Conservation (phyloP, 1,140 invertebrate genomes). For the Nephila pilipes region DNA sequence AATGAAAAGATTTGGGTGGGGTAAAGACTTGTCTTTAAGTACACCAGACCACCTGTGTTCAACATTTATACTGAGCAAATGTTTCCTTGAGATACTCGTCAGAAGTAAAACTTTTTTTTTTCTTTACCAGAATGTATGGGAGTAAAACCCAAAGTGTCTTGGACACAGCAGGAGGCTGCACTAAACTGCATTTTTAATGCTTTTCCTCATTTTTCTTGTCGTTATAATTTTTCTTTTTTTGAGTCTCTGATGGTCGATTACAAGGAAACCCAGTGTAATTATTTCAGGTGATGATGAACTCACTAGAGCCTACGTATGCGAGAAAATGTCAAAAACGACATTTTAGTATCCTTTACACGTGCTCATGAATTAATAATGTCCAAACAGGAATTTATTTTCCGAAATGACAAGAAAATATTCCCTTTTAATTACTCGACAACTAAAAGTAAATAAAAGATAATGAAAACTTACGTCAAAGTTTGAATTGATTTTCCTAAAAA, state of each 20-base stretch:
- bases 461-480: neutral
- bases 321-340: constrained; percentile 38
- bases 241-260: constrained; percentile 17
- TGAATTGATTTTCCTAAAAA: neutral
- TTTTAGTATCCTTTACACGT: neutral
- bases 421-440: neutral
- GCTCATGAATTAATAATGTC: constrained; percentile 38
- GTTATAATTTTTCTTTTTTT: constrained; percentile 44
- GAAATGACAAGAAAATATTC: neutral
- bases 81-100: constrained; percentile 45
- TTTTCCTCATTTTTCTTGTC: constrained; percentile 42
- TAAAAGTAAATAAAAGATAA: constrained; percentile 49
- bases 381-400: constrained; percentile 23
- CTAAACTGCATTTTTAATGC: constrained; percentile 49
- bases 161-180: constrained; percentile 16
- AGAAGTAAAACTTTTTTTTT: constrained; percentile 20
- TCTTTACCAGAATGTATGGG: neutral
- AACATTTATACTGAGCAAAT: constrained; percentile 21
- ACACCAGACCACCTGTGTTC: constrained; percentile 42
- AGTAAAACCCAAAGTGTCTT: constrained; percentile 33
- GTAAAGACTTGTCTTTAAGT: constrained; percentile 27
- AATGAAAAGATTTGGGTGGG: constrained; percentile 62
- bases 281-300: constrained; percentile 35
- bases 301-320: constrained; percentile 10
- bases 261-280: constrained; percentile 26